phyloP scores from a whole-genome alignment of 2,888 invertebrate genomes.

The Mamestra brassicae region DNA sequence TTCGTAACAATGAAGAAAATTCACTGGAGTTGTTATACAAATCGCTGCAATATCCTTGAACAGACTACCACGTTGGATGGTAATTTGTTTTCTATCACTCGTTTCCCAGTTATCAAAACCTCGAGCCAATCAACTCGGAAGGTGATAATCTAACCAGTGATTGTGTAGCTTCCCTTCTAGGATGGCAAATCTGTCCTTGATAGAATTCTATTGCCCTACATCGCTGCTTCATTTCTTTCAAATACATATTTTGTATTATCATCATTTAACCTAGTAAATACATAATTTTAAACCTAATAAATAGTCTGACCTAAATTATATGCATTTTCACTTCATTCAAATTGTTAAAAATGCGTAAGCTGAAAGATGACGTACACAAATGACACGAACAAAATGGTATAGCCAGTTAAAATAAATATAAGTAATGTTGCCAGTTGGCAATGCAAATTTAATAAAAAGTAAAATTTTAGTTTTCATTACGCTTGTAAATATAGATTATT shows the following conservation, averaged over 20 bases:
- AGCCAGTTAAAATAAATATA: conserved; percentile 30
- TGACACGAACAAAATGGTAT: conserved; percentile 40
- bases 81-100: not conserved
- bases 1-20: not conserved
- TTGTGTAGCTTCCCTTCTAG: not conserved
- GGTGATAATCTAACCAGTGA: not conserved
- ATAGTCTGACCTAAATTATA: conserved; percentile 3
- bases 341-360: conserved; percentile 34
- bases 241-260: too few relatives aligned
- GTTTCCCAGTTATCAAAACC: too few relatives aligned
- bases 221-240: too few relatives aligned
- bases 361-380: conserved; percentile 39
- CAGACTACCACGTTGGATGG: not conserved
- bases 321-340: not conserved
- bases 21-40: not conserved
- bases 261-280: too few relatives aligned
- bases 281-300: too few relatives aligned
- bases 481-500: not conserved
- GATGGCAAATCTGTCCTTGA: not conserved
- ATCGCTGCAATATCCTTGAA: not conserved
- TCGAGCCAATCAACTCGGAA: not conserved
- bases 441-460: conserved; percentile 8
- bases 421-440: conserved; percentile 28
- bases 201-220: not conserved
- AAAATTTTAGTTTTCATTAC: conserved; percentile 14